phyloP scores from a whole-genome alignment of 2,113 vertebrate genomes.

The Scytalopus superciliaris region DNA sequence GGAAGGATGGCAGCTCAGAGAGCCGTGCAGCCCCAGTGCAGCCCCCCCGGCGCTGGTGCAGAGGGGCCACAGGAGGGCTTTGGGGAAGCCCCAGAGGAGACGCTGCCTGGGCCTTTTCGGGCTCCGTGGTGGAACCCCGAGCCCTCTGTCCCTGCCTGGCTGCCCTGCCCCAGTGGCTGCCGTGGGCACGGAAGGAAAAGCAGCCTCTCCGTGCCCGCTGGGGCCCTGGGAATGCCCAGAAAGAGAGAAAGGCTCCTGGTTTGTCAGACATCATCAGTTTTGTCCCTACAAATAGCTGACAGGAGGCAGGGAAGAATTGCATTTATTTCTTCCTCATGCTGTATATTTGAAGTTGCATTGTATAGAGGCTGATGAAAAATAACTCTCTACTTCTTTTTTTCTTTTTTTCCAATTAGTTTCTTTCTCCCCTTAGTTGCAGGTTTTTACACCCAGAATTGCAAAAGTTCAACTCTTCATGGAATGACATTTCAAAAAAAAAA shows the following conservation, averaged over 20 bases:
- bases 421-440: background rate
- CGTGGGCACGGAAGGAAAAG: background rate
- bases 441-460: background rate
- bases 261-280: background rate
- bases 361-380: background rate
- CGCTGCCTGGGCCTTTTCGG: background rate
- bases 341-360: background rate
- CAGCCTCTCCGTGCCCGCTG: background rate
- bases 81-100: background rate
- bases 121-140: fast-evolving
- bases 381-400: background rate
- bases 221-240: background rate
- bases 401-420: background rate
- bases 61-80: background rate
- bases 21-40: too few relatives aligned
- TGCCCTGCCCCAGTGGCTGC: background rate
- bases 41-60: background rate
- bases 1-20: background rate
- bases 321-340: background rate
- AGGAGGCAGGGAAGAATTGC: background rate
- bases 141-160: background rate
- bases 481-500: slow-evolving; percentile 25
- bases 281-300: background rate
- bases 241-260: background rate
- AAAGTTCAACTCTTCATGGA: slow-evolving; percentile 48